Evolutionary conservation across 2,888 invertebrate genomes (phyloP).

Genomic region (Eupithecia vulgata): DNA sequence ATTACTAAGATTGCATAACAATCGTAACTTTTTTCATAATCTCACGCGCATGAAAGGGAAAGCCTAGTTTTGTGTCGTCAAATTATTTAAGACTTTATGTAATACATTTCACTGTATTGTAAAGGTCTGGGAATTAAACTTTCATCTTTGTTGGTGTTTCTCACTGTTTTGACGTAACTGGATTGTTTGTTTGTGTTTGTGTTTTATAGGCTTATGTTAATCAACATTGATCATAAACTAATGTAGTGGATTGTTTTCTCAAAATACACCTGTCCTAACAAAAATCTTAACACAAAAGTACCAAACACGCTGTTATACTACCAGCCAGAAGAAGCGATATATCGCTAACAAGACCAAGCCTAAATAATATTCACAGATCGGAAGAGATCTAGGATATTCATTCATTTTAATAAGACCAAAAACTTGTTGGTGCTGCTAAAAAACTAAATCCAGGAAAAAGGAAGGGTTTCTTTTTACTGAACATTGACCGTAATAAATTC

Average conservation of each 20-base stretch:
- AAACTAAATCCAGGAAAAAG: no score
- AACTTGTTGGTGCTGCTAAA: no score
- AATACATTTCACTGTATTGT: constrained; percentile 52
- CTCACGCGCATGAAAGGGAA: constrained; percentile 61
- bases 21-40: constrained; percentile 34
- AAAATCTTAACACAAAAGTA: background rate
- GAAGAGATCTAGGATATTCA: no score
- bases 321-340: no score
- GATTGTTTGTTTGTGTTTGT: constrained; percentile 8
- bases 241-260: background rate
- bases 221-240: background rate
- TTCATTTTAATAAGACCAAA: no score
- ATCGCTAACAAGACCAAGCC: no score
- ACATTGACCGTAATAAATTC: no score
- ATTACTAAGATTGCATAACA: constrained; percentile 31
- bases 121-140: constrained; percentile 42
- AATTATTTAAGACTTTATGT: constrained; percentile 61
- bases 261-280: background rate
- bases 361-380: no score
- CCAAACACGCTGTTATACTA: background rate
- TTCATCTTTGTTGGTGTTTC: constrained; percentile 47
- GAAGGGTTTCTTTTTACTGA: no score
- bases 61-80: constrained; percentile 61
- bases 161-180: constrained; percentile 39
- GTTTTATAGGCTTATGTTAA: constrained; percentile 1